phyloP scores from a whole-genome alignment of 2,113 vertebrate species.

The Thalassarche chlororhynchos region DNA sequence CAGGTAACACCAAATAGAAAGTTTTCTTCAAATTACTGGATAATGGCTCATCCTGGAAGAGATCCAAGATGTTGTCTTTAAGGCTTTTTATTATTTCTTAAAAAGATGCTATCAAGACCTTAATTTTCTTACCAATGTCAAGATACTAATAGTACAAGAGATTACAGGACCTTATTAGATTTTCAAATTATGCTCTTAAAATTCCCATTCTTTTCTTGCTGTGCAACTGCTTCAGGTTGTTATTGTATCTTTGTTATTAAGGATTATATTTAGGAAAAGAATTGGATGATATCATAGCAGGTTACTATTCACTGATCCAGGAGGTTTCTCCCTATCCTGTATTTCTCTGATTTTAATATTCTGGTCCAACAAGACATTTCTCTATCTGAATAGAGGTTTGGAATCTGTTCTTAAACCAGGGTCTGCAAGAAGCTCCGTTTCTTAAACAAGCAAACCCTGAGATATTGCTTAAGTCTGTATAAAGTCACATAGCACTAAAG shows the following conservation, averaged over 20 bases:
- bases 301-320: background rate
- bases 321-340: background rate
- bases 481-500: background rate
- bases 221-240: background rate
- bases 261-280: background rate
- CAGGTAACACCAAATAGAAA: background rate
- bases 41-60: background rate
- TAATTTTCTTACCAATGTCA: background rate
- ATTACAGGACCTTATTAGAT: background rate
- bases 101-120: background rate
- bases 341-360: background rate
- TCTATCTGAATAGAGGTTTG: background rate
- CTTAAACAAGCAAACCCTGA: background rate
- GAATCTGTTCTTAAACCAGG: background rate
- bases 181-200: background rate
- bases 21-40: background rate
- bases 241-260: background rate
- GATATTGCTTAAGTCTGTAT: background rate
- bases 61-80: background rate
- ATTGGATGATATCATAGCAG: background rate
- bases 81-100: background rate
- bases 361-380: background rate
- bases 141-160: background rate
- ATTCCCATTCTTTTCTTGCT: background rate
- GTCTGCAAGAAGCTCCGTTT: accelerated